Base-by-base conservation (phyloP, 1,140 invertebrate species). In the Bicyclus anynana region DNA sequence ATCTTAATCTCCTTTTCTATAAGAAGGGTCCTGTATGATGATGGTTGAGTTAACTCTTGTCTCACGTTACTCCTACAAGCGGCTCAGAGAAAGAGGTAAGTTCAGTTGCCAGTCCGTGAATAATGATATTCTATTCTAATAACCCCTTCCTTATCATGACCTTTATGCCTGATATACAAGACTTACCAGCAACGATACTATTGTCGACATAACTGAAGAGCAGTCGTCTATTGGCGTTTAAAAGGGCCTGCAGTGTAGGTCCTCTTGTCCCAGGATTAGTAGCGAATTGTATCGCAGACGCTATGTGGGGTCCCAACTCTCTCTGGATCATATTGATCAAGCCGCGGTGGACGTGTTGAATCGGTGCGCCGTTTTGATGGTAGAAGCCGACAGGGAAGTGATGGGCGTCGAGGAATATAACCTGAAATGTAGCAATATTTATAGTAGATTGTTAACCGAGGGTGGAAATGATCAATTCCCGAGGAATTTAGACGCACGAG, bases 381-480 rank as follows among this genome's bases (percentile, higher is more conserved):
- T 91, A 90, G 56, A 93, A 92, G 3, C 93, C 93, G 20, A 93
- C 90, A 4, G 93, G 93, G 77, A 94, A 94, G 64, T 93, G 90
- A 62, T 93, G 93, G 48, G 94, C 92, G 66, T 95, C 94, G 21
- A 95, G 75, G 57, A 95, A 91, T 0, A 94, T 89, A 6, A 95
- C 88, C 89, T 90, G 64, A 37, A 69, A 69, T 27, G 26, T 7
- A 27, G 1, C 5, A 27, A 26, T 26, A 26, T n/a, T n/a, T n/a
- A n/a, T n/a, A n/a, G n/a, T n/a, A n/a, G n/a, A n/a, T n/a, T n/a
- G n/a, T n/a, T n/a, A n/a, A n/a, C n/a, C n/a, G n/a, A n/a, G n/a
- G n/a, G n/a, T n/a, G n/a, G n/a, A n/a, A n/a, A n/a, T n/a, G n/a
- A n/a, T n/a, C n/a, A n/a, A n/a, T n/a, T n/a, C n/a, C n/a, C n/a